phyloP scores from a whole-genome alignment of 1,140 invertebrate genomes.

The Pygmarrhopalites habei region DNA sequence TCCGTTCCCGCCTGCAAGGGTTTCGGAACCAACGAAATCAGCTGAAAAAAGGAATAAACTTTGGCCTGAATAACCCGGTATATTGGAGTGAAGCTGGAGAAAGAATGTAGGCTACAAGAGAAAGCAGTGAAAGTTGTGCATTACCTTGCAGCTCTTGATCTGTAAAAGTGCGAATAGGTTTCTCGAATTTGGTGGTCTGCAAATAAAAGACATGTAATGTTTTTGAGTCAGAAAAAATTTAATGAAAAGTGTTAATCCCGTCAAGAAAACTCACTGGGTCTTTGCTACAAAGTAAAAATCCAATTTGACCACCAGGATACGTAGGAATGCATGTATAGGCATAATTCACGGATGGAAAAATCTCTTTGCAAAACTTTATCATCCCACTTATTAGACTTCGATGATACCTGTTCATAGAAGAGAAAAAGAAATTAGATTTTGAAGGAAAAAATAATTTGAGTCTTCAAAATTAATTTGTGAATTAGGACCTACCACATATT shows the following conservation, averaged over 20 bases:
- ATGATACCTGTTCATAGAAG: too few species aligned
- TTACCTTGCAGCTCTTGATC: slow-evolving; percentile 60
- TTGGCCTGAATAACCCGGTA: too few species aligned
- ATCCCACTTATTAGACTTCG: slow-evolving; percentile 68
- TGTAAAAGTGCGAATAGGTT: slow-evolving; percentile 60
- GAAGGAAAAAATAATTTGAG: too few species aligned
- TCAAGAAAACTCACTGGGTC: slow-evolving; percentile 47
- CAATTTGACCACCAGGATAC: slow-evolving; percentile 58
- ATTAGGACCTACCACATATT: too few species aligned
- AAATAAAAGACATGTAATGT: slow-evolving; percentile 33
- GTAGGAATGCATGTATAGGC: slow-evolving; percentile 80
- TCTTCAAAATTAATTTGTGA: too few species aligned
- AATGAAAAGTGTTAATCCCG: neutral
- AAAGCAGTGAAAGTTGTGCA: too few species aligned
- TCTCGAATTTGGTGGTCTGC: slow-evolving; percentile 59
- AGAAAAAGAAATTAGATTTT: too few species aligned
- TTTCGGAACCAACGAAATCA: too few species aligned
- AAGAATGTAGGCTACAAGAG: too few species aligned
- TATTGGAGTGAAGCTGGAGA: too few species aligned
- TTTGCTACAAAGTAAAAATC: slow-evolving; percentile 70
- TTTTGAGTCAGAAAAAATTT: neutral
- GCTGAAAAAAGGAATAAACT: too few species aligned
- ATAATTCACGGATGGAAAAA: slow-evolving; percentile 72
- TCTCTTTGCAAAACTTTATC: slow-evolving; percentile 59
- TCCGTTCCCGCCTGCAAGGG: too few species aligned